phyloP scores from a whole-genome alignment of 1,140 invertebrate species.

The Nylanderia fulva region DNA sequence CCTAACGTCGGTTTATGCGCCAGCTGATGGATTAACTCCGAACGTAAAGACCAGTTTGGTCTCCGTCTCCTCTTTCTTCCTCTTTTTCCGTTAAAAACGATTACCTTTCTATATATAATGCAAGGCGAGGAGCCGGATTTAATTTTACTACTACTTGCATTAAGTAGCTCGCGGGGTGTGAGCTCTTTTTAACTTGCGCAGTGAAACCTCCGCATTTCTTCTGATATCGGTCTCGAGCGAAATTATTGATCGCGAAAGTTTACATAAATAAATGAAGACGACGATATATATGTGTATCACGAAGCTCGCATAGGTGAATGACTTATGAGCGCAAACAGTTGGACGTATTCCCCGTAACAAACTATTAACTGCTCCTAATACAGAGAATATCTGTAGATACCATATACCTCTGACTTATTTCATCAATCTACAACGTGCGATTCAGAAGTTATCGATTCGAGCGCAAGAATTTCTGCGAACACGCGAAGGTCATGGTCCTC shows the following conservation, averaged over 20 bases:
- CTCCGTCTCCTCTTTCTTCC: not conserved
- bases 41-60: not conserved
- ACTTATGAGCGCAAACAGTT: not conserved
- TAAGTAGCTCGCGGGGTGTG: not conserved
- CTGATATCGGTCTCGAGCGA: not conserved
- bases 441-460: conserved; percentile 39
- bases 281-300: not conserved
- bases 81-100: not conserved
- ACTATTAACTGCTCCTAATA: not conserved
- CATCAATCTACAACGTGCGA: not conserved
- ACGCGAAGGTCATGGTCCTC: conserved; percentile 47
- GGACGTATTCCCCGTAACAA: not conserved
- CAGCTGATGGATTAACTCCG: conserved; percentile 70
- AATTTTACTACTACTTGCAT: conserved; percentile 3
- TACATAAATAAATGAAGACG: conserved; percentile 48
- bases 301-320: not conserved
- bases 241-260: conserved; percentile 28
- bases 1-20: conserved; percentile 43
- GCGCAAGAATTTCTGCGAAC: conserved; percentile 36
- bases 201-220: not conserved
- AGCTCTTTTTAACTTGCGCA: conserved; percentile 2
- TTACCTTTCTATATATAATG: conserved; percentile 16
- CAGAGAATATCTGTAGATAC: conserved; percentile 7
- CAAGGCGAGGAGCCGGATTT: not conserved
- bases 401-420: conserved; percentile 44